Percentiles rank a stretch among this genome's conserved stretches.
Evolutionary conservation across 64 coral and sea anemone species (phyloP).

Genomic region (Platygyra sinensis): DNA sequence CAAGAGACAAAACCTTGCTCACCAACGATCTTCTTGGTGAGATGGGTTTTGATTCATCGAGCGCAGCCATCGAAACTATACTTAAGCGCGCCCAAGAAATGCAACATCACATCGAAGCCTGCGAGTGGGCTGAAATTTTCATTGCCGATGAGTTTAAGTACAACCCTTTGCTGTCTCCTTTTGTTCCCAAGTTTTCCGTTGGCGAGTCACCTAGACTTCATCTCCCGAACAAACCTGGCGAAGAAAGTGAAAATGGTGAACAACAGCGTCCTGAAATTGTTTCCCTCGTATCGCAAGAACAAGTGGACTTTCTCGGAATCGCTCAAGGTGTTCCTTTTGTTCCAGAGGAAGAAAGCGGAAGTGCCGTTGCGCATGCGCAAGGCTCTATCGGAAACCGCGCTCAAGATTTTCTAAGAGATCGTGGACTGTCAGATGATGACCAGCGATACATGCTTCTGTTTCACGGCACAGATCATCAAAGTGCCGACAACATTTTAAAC

Average conservation of each 20-base stretch:
- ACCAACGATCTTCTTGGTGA: conserved; percentile 17
- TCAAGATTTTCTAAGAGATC: background rate
- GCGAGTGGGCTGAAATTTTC: conserved; percentile 17
- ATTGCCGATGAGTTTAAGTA: conserved; percentile 34
- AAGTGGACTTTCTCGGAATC: too few species aligned
- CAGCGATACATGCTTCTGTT: too few species aligned
- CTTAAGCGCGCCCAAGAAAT: background rate
- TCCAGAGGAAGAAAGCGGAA: too few species aligned
- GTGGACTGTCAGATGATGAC: too few species aligned
- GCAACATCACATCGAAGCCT: conserved; percentile 14
- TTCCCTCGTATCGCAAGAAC: too few species aligned
- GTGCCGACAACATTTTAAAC: too few species aligned
- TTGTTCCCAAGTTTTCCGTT: background rate
- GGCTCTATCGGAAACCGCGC: too few species aligned
- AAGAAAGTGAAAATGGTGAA: background rate
- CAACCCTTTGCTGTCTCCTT: background rate
- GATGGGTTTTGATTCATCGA: conserved; percentile 4
- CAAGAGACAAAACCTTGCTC: background rate
- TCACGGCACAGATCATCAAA: too few species aligned
- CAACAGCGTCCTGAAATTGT: too few species aligned
- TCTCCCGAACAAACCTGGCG: background rate
- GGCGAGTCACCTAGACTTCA: background rate
- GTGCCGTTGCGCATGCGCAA: too few species aligned
- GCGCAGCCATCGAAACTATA: background rate
- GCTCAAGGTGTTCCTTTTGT: too few species aligned